Conservation (phyloP, 2,797 vertebrate genomes). For the Podarcis siculus region DNA sequence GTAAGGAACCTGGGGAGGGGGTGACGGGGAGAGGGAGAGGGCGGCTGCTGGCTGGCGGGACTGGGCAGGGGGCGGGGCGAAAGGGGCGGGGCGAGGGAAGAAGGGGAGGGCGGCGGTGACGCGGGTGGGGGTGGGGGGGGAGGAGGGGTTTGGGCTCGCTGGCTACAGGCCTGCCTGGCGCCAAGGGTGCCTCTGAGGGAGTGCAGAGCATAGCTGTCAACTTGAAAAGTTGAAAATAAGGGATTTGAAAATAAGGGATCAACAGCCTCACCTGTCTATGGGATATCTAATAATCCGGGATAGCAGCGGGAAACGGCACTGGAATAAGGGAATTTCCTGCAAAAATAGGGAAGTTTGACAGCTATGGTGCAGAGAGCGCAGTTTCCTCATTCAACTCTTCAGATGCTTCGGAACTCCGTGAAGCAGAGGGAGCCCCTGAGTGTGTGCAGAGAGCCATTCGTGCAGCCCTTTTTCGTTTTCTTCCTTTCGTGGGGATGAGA, state of each 20-base stretch:
- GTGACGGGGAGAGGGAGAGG: conserved; percentile 29
- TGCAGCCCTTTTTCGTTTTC: neutral
- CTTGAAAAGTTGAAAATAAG: too few species aligned
- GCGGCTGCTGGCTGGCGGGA: neutral
- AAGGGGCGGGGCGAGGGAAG: conserved; percentile 12
- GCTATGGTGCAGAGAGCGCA: neutral
- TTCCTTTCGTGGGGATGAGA: neutral
- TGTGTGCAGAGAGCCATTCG: neutral
- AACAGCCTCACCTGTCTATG: too few species aligned
- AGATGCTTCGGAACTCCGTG: neutral
- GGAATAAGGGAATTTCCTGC: too few species aligned
- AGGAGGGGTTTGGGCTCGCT: too few species aligned
- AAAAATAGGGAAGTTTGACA: too few species aligned
- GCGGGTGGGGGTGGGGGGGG: too few species aligned
- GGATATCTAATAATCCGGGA: too few species aligned
- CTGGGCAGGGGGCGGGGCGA: too few species aligned
- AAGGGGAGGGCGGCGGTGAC: too few species aligned
- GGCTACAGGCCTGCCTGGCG: neutral
- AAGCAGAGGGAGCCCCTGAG: neutral
- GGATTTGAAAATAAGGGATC: too few species aligned
- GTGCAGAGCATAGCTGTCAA: neutral
- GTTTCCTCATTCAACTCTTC: neutral
- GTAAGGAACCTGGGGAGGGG: conserved; percentile 81
- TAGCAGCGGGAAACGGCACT: too few species aligned
- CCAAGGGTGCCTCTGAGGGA: neutral